Percentiles rank a stretch among this genome's conserved stretches.
These are phyloP conservation scores for Hycleus cichorii DNA, from an alignment of 1,140 invertebrate genomes.

Conservation along the genomic window DNA sequence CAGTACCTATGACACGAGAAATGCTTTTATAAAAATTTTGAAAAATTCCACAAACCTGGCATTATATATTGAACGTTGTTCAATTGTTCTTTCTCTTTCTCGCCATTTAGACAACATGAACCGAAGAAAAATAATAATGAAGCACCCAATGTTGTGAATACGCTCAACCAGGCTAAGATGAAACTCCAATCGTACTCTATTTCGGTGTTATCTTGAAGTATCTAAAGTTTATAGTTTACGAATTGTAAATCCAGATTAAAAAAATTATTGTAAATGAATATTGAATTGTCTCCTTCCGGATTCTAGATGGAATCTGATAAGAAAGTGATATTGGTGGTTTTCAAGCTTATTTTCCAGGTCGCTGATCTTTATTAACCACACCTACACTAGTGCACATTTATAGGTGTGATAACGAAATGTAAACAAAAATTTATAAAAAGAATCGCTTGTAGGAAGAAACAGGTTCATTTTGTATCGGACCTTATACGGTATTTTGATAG, in stretches of 20 bases:
- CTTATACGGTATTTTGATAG: background rate
- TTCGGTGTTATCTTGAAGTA: slow-evolving; percentile 61
- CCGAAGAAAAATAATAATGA: slow-evolving; percentile 73
- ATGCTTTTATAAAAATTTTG: too few species aligned
- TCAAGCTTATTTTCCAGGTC: too few species aligned
- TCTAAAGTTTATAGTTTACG: slow-evolving; percentile 41
- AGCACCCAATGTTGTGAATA: slow-evolving; percentile 64
- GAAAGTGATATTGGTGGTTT: too few species aligned
- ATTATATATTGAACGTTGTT: slow-evolving; percentile 82
- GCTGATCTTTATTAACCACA: too few species aligned
- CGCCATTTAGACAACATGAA: slow-evolving; percentile 67
- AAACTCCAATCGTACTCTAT: slow-evolving; percentile 78
- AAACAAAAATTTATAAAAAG: too few species aligned
- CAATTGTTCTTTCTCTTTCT: slow-evolving; percentile 56
- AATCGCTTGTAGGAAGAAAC: too few species aligned
- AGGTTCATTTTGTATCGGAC: too few species aligned
- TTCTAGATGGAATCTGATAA: too few species aligned
- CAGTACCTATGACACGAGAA: slow-evolving; percentile 59
- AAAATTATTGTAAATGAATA: too few species aligned
- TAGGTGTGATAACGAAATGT: background rate
- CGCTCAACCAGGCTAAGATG: slow-evolving; percentile 73
- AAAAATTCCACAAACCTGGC: slow-evolving; percentile 57
- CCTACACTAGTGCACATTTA: too few species aligned
- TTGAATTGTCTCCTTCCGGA: too few species aligned
- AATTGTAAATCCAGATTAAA: too few species aligned